Percentiles rank a stretch among this genome's conserved stretches.
Evolutionary conservation across 64 coral and sea anemone genomes (phyloP).

Genomic region (Acropora yongei): DNA sequence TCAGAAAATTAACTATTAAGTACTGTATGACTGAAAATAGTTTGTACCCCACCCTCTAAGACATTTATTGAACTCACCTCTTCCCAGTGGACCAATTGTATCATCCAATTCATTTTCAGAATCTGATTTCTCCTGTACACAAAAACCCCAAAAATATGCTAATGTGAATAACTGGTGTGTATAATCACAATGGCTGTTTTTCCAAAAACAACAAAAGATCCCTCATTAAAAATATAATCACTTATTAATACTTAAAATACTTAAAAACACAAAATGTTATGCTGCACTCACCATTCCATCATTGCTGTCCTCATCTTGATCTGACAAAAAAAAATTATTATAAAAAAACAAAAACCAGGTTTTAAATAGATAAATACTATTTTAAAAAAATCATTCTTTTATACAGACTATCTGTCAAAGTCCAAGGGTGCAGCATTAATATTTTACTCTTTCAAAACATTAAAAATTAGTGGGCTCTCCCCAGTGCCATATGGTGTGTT

Average conservation of each 20-base stretch:
- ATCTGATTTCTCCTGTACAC: conserved; percentile 90
- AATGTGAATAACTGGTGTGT: background rate
- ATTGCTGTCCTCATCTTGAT: conserved; percentile 81
- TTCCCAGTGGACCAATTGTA: conserved; percentile 41
- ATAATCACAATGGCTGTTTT: background rate
- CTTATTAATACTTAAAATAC: too few relatives aligned
- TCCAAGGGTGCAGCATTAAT: too few relatives aligned
- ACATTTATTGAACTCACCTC: conserved; percentile 12
- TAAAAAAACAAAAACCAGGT: background rate
- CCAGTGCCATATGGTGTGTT: too few relatives aligned
- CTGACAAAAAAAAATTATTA: conserved; percentile 16
- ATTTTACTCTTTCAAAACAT: too few relatives aligned
- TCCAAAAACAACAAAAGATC: background rate
- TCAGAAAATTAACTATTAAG: too few relatives aligned
- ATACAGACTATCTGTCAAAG: too few relatives aligned
- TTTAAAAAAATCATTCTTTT: too few relatives aligned
- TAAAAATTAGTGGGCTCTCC: too few relatives aligned
- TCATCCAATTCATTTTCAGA: conserved; percentile 97
- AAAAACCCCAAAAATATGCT: background rate
- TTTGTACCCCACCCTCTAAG: background rate
- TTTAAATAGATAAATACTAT: background rate
- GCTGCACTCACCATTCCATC: conserved; percentile 72
- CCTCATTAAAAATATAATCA: too few relatives aligned
- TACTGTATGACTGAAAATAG: background rate
- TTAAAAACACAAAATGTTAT: too few relatives aligned